Evolutionary conservation across 64 coral and sea anemone species (phyloP).

Genomic region (Acropora yongei): DNA sequence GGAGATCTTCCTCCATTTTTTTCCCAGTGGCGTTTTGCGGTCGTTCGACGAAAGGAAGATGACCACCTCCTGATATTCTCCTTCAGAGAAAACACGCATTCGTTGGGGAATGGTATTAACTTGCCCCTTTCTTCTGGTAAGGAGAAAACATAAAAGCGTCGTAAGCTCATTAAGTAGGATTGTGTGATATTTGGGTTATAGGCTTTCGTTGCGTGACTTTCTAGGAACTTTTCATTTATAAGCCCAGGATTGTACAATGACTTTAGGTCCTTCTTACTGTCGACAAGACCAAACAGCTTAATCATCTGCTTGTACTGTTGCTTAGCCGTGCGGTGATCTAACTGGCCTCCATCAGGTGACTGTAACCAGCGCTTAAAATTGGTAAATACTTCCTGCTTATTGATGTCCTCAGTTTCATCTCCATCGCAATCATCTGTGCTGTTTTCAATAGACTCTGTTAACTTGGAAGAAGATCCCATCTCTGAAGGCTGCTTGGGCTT

Average conservation of each 20-base stretch:
- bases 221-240: slow-evolving; percentile 18
- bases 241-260: slow-evolving; percentile 16
- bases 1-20: slow-evolving; percentile 37
- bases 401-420: background rate
- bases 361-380: slow-evolving; percentile 34
- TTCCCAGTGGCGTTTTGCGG: slow-evolving; percentile 38
- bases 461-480: background rate
- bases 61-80: slow-evolving; percentile 50
- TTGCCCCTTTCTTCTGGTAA: background rate
- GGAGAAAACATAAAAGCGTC: slow-evolving; percentile 28
- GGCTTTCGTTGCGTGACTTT: slow-evolving; percentile 22
- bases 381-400: background rate
- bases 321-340: slow-evolving; percentile 16
- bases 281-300: slow-evolving; percentile 14
- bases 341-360: slow-evolving; percentile 38
- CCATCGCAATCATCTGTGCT: background rate
- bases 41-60: slow-evolving; percentile 10
- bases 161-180: background rate
- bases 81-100: background rate
- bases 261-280: slow-evolving; percentile 7
- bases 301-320: slow-evolving; percentile 35
- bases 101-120: background rate
- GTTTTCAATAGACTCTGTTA: background rate
- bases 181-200: slow-evolving; percentile 37
- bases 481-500: background rate